phyloP scores from a whole-genome alignment of 2,797 vertebrate species.

The Graptemys geographica region DNA sequence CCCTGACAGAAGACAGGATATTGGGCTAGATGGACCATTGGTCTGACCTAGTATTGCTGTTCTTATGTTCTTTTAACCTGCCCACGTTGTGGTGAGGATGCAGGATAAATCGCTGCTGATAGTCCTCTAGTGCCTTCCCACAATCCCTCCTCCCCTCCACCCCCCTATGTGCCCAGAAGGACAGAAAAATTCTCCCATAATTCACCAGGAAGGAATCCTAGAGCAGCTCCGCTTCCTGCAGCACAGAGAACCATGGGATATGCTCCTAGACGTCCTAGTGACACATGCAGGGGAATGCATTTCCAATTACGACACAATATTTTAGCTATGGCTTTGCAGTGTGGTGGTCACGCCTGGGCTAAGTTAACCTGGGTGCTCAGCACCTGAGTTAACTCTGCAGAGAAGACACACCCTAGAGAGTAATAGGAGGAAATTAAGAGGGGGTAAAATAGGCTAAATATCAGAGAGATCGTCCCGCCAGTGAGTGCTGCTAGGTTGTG shows the following conservation, averaged over 20 bases:
- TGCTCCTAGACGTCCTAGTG: neutral
- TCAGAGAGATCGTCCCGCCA: conserved; percentile 25
- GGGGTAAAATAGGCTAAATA: neutral
- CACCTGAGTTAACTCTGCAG: neutral
- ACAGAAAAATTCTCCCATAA: neutral
- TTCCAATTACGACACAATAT: neutral
- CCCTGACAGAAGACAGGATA: neutral
- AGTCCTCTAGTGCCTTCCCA: neutral
- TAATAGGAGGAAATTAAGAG: conserved; percentile 44
- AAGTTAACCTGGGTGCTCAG: neutral
- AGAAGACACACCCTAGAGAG: neutral
- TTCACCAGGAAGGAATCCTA: neutral
- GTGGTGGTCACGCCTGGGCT: neutral
- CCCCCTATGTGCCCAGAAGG: no score
- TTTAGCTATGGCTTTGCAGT: neutral
- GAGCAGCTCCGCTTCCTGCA: neutral
- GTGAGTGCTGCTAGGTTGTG: conserved; percentile 28
- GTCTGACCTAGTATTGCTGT: neutral
- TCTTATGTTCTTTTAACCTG: neutral
- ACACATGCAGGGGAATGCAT: neutral
- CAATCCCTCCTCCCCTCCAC: neutral
- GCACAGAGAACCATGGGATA: neutral
- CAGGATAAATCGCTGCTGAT: neutral
- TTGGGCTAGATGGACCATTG: neutral
- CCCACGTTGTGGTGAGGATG: neutral